Percentiles rank a stretch among this genome's conserved stretches.
These are phyloP conservation scores for Ifrita kowaldi DNA, from an alignment of 2,113 vertebrate genomes.

Conservation along the genomic window DNA sequence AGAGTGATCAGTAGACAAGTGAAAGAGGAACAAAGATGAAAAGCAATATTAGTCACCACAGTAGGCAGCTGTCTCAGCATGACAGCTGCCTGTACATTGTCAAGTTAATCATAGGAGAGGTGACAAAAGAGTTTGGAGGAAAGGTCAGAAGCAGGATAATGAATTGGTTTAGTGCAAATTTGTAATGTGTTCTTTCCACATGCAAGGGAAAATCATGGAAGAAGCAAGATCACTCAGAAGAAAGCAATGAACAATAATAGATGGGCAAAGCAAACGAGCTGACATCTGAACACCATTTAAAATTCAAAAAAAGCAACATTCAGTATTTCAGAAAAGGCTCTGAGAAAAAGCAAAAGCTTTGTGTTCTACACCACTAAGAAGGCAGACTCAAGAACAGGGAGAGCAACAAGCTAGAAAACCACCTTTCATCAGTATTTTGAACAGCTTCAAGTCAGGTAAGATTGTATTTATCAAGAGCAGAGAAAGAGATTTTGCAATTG, in stretches of 20 bases:
- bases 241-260: background rate
- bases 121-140: background rate
- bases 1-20: background rate
- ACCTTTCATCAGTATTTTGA: background rate
- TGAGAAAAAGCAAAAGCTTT: background rate
- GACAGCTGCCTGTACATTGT: background rate
- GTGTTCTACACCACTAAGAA: background rate
- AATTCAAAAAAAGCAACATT: background rate
- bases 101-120: background rate
- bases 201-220: background rate
- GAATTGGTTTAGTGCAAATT: background rate
- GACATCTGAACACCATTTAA: background rate
- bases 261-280: background rate
- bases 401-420: background rate
- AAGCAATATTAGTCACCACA: background rate
- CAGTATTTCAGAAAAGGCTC: background rate
- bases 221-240: background rate
- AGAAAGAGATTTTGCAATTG: background rate
- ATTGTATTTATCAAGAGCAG: background rate
- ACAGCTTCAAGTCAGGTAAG: background rate
- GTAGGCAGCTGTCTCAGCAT: background rate
- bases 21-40: background rate
- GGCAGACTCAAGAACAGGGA: background rate
- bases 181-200: fast-evolving
- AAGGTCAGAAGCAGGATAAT: background rate